phyloP scores from a whole-genome alignment of 2,888 invertebrate species.

The Habroteleia sp. region DNA sequence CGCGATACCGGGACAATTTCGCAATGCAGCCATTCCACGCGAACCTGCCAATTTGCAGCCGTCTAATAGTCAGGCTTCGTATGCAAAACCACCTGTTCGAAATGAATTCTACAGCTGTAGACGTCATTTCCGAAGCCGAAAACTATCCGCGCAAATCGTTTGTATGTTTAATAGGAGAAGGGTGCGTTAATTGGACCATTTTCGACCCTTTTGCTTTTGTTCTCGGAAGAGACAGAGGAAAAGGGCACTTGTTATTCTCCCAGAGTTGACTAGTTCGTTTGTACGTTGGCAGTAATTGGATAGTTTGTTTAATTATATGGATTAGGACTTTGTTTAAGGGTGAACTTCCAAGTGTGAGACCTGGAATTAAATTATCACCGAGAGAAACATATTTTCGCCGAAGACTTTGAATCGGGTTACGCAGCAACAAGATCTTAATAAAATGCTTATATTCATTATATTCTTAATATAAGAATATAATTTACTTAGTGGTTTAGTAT shows the following conservation, averaged over 20 bases:
- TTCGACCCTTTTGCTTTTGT: slow-evolving; percentile 50
- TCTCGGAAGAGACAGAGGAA: slow-evolving; percentile 21
- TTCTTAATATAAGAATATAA: no score
- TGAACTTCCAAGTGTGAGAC: slow-evolving; percentile 30
- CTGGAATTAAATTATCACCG: slow-evolving; percentile 50
- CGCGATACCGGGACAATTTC: slow-evolving; percentile 50
- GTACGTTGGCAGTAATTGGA: slow-evolving; percentile 51
- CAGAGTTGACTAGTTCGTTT: slow-evolving; percentile 44
- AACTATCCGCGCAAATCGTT: slow-evolving; percentile 54
- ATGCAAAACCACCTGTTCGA: slow-evolving; percentile 54
- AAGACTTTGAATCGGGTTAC: slow-evolving; percentile 14
- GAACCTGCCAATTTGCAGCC: slow-evolving; percentile 55
- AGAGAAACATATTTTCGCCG: slow-evolving; percentile 21
- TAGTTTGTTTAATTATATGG: slow-evolving; percentile 55
- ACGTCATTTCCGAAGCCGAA: slow-evolving; percentile 39
- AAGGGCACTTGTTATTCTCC: slow-evolving; percentile 38
- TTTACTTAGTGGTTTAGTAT: no score
- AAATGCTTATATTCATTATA: no score
- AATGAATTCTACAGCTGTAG: slow-evolving; percentile 51
- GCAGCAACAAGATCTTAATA: slow-evolving; percentile 2
- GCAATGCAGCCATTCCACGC: slow-evolving; percentile 43
- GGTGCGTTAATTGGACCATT: slow-evolving; percentile 58
- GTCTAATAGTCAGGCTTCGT: slow-evolving; percentile 45
- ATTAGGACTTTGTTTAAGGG: slow-evolving; percentile 45
- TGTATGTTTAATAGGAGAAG: slow-evolving; percentile 57